Conservation (phyloP, 2,888 invertebrate species). For the Dendrolimus pini region DNA sequence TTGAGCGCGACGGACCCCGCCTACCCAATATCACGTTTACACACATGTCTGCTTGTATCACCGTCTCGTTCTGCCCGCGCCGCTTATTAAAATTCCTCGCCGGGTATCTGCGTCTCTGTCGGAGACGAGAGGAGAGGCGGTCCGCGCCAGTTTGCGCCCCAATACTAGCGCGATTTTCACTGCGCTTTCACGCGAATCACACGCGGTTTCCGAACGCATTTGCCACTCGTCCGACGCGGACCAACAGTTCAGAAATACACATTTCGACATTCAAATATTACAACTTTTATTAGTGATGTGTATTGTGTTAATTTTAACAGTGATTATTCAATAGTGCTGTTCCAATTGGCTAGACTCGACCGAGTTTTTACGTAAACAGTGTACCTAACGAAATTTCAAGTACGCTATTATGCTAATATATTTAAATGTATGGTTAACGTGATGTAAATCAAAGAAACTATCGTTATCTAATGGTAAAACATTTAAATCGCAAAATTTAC, state of each 20-base stretch:
- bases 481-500: too few relatives aligned
- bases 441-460: too few relatives aligned
- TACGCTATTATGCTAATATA: too few relatives aligned
- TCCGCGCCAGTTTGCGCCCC: constrained; percentile 56
- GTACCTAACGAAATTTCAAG: too few relatives aligned
- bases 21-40: constrained; percentile 70
- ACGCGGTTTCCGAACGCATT: constrained; percentile 44
- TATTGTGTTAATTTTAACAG: constrained; percentile 28
- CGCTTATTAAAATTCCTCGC: constrained; percentile 75
- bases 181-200: constrained; percentile 69
- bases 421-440: too few relatives aligned
- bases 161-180: constrained; percentile 71
- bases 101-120: constrained; percentile 70
- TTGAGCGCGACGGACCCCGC: constrained; percentile 75
- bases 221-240: constrained; percentile 34
- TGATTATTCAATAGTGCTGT: constrained; percentile 12
- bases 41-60: constrained; percentile 67
- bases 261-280: constrained; percentile 19
- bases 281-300: constrained; percentile 36
- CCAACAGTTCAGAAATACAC: constrained; percentile 20
- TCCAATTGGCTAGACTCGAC: neutral
- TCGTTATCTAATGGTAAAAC: too few relatives aligned
- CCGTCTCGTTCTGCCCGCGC: constrained; percentile 65
- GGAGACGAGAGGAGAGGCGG: constrained; percentile 52
- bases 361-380: too few relatives aligned